phyloP scores from a whole-genome alignment of 2,113 vertebrate species.

The Leucoraja erinaceus region DNA sequence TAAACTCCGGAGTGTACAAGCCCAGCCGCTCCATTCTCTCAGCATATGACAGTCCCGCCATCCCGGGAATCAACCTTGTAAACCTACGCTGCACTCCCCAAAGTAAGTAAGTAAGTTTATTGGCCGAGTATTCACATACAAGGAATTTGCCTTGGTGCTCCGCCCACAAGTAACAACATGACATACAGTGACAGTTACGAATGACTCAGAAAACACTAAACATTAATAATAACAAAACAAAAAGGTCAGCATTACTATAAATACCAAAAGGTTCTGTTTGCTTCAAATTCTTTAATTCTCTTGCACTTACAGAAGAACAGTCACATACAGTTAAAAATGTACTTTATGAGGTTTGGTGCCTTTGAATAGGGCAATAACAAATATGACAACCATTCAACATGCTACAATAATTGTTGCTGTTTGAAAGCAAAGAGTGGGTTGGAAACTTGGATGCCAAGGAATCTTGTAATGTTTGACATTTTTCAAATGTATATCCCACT shows the following conservation, averaged over 20 bases:
- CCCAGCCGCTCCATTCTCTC: no score
- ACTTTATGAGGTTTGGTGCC: not conserved
- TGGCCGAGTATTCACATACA: no score
- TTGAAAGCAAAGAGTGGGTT: not conserved
- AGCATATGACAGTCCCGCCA: no score
- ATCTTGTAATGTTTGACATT: not conserved
- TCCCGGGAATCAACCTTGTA: no score
- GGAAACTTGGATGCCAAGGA: conserved; percentile 9
- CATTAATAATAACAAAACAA: no score
- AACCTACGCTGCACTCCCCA: not conserved
- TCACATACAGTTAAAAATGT: not conserved
- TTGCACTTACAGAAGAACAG: not conserved
- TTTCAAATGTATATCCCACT: not conserved
- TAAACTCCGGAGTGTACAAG: no score
- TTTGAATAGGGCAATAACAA: not conserved
- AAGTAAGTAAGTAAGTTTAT: no score
- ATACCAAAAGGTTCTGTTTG: not conserved
- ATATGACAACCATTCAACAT: not conserved
- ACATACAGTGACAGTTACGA: no score
- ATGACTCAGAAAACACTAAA: no score
- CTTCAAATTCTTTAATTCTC: not conserved
- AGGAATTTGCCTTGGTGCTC: no score
- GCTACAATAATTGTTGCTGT: not conserved
- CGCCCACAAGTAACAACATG: no score
- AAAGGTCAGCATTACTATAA: not conserved